These are phyloP conservation scores for Halocaridina rubra DNA, from an alignment of 2,888 invertebrate species.

Conservation along the genomic window DNA sequence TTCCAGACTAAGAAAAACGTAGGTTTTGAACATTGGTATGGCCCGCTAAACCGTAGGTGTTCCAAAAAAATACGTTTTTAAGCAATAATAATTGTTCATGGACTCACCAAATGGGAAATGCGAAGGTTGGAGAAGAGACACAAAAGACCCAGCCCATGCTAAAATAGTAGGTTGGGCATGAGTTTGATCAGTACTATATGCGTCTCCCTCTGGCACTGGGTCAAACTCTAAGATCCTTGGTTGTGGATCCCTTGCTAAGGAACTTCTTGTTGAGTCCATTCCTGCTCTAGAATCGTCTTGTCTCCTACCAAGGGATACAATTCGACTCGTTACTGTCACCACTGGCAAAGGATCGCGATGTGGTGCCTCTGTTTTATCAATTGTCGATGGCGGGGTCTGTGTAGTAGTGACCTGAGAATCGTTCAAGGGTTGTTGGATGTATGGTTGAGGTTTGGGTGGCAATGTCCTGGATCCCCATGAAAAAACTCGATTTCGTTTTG, in stretches of 20 bases:
- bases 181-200: slow-evolving; percentile 31
- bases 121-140: slow-evolving; percentile 34
- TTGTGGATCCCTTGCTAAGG: slow-evolving; percentile 17
- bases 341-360: not conserved
- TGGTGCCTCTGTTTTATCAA: too few relatives aligned
- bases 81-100: too few relatives aligned
- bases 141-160: slow-evolving; percentile 39
- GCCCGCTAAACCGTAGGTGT: too few relatives aligned
- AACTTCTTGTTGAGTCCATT: not conserved
- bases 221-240: slow-evolving; percentile 16
- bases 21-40: too few relatives aligned
- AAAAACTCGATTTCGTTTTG: too few relatives aligned
- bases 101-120: slow-evolving; percentile 38
- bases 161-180: slow-evolving; percentile 35
- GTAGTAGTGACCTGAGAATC: too few relatives aligned
- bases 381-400: too few relatives aligned
- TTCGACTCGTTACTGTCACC: not conserved
- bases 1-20: too few relatives aligned
- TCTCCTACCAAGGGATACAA: not conserved
- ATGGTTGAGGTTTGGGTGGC: too few relatives aligned
- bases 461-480: not conserved
- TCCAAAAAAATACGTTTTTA: too few relatives aligned
- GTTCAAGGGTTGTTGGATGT: too few relatives aligned
- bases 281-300: not conserved
- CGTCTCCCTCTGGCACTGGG: slow-evolving; percentile 36